Evolutionary conservation across 2,797 vertebrate species (phyloP).

Genomic region (Cichlasoma orientale): DNA sequence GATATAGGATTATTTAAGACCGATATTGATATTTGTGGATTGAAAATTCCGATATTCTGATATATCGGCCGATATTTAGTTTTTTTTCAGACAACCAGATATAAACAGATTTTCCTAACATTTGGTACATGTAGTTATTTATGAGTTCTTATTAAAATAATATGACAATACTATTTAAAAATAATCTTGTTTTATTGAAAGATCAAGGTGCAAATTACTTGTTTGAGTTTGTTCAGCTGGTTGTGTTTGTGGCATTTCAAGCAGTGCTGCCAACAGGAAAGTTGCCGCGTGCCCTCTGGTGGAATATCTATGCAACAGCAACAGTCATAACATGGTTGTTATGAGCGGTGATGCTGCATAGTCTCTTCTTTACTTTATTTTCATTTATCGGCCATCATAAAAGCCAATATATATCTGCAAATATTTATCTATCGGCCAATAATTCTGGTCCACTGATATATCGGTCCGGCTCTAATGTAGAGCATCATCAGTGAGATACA

Average conservation of each 20-base stretch:
- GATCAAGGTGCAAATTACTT: neutral
- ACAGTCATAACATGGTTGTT: neutral
- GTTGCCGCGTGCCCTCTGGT: neutral
- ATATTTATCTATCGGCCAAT: neutral
- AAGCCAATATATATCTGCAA: neutral
- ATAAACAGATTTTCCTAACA: neutral
- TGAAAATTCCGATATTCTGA: neutral
- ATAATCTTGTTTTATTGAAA: neutral
- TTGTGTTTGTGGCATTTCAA: neutral
- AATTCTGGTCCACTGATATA: neutral
- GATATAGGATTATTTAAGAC: neutral
- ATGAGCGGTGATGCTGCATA: neutral
- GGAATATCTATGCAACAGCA: neutral
- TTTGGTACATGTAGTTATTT: neutral
- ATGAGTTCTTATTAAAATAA: neutral
- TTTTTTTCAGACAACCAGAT: neutral
- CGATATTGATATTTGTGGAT: neutral
- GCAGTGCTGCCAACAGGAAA: neutral
- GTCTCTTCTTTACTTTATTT: neutral
- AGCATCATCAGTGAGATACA: neutral
- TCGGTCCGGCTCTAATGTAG: neutral
- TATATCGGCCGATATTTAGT: neutral
- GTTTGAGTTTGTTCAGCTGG: neutral
- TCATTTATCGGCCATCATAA: neutral
- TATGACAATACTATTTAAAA: neutral